Evolutionary conservation across 2,113 vertebrate species (phyloP).

Genomic region (Etheostoma spectabile): DNA sequence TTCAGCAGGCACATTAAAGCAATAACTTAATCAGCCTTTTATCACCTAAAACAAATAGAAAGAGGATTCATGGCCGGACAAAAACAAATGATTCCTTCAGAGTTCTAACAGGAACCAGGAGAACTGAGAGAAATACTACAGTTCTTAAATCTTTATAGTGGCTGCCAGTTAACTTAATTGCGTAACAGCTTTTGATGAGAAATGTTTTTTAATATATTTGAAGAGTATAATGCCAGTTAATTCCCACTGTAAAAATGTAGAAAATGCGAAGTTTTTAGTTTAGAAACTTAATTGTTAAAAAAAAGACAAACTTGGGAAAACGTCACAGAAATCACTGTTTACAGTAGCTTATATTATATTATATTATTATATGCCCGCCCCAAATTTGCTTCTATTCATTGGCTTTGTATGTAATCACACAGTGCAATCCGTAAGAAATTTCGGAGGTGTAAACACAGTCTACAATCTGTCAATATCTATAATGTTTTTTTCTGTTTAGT

Average conservation of each 20-base stretch:
- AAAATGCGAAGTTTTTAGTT: neutral
- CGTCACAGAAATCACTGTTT: neutral
- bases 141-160: neutral
- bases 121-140: neutral
- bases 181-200: neutral
- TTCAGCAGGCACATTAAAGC: neutral
- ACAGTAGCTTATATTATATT: neutral
- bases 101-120: neutral
- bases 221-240: neutral
- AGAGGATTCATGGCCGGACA: neutral
- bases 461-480: neutral
- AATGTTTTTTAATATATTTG: neutral
- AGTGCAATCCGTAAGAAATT: too few relatives aligned
- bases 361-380: too few relatives aligned
- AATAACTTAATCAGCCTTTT: neutral
- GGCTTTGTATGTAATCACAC: too few relatives aligned
- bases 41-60: neutral
- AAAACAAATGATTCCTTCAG: neutral
- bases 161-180: neutral
- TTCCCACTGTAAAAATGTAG: neutral
- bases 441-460: neutral
- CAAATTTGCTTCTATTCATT: too few relatives aligned
- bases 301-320: neutral
- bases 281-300: neutral
- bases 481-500: neutral